phyloP scores from a whole-genome alignment of 2,113 vertebrate species.

The Cervus canadensis region DNA sequence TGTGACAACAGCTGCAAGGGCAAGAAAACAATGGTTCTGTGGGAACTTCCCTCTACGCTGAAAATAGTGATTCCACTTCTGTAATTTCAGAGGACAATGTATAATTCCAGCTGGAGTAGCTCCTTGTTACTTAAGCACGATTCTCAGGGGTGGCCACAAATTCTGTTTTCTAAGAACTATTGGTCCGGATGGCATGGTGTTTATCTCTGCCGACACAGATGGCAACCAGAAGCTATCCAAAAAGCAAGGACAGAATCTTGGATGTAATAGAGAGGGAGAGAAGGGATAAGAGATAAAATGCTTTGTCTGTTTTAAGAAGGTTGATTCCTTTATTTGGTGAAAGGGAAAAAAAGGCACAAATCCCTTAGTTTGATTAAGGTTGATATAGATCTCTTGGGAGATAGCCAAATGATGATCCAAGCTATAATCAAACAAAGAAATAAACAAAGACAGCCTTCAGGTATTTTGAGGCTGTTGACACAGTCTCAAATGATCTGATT shows the following conservation, averaged over 20 bases:
- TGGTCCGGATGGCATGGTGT: not conserved
- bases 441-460: not conserved
- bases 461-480: not conserved
- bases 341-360: not conserved
- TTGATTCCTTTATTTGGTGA: not conserved
- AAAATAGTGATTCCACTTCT: not conserved
- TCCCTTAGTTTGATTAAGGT: not conserved
- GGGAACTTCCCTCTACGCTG: not conserved
- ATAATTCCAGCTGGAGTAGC: not conserved
- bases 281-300: not conserved
- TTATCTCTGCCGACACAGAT: not conserved
- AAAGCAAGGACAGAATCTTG: not conserved
- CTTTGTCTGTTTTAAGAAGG: not conserved
- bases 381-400: not conserved
- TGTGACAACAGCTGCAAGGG: not conserved
- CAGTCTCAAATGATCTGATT: not conserved
- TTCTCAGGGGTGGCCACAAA: not conserved
- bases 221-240: not conserved
- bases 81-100: not conserved
- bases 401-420: not conserved
- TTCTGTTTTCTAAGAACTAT: not conserved
- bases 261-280: not conserved
- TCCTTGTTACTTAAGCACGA: not conserved
- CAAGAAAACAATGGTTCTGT: slow-evolving; percentile 6
- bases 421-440: not conserved